Percentiles rank a stretch among this genome's conserved stretches.
These are phyloP conservation scores for Eueremaeus valkanovi DNA, from an alignment of 2,888 invertebrate species.

Conservation along the genomic window DNA sequence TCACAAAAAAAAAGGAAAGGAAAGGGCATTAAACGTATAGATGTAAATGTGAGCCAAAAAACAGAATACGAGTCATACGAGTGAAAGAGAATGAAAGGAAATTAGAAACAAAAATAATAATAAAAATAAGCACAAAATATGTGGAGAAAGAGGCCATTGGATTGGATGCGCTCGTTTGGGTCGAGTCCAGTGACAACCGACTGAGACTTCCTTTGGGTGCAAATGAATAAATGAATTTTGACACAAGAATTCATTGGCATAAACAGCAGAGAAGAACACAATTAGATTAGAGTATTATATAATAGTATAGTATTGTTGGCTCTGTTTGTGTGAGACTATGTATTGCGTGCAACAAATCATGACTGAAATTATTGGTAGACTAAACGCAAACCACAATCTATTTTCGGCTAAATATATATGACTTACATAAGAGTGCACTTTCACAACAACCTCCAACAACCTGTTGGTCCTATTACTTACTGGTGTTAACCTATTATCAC, in stretches of 20 bases:
- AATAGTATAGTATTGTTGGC: too few relatives aligned
- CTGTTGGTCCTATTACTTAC: slow-evolving; percentile 34
- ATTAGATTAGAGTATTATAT: neutral
- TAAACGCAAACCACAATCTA: slow-evolving; percentile 20
- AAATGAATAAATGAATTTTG: slow-evolving; percentile 13
- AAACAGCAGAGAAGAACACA: neutral
- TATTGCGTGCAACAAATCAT: slow-evolving; percentile 30
- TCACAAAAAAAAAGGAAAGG: too few relatives aligned
- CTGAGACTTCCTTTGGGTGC: neutral
- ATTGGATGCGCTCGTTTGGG: too few relatives aligned
- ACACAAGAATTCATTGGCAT: neutral
- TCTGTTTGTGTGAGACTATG: neutral
- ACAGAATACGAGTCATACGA: too few relatives aligned
- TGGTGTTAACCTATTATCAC: slow-evolving; percentile 31
- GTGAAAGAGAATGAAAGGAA: neutral
- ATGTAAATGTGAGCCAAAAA: neutral
- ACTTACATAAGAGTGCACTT: neutral
- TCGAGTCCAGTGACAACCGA: neutral
- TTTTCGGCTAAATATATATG: slow-evolving; percentile 13
- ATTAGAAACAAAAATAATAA: neutral
- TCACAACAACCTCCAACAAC: slow-evolving; percentile 32
- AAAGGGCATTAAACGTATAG: slow-evolving; percentile 26
- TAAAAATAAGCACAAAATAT: neutral
- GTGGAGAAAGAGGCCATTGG: neutral
- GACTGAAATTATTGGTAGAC: slow-evolving; percentile 12